Conservation (phyloP, 2,113 vertebrate genomes). For the Hystrix brachyura region DNA sequence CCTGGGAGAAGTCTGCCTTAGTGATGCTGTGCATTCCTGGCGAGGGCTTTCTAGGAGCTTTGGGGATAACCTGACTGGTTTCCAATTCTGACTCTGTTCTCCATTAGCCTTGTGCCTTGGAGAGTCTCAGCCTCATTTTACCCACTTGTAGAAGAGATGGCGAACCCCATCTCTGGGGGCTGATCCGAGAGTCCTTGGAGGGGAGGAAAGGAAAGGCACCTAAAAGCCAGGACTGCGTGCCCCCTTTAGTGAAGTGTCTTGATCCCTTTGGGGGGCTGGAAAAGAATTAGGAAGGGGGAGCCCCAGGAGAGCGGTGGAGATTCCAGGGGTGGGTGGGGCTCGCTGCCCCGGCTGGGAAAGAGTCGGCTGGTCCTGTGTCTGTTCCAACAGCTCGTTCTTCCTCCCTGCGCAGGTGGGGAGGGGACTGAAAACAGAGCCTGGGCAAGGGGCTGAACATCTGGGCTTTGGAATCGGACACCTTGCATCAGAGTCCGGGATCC, state of each 20-base stretch:
- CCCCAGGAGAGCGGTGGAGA: neutral
- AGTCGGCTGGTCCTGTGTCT: neutral
- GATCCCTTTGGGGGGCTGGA: neutral
- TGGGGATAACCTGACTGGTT: neutral
- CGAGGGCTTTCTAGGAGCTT: neutral
- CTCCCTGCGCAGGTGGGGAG: neutral
- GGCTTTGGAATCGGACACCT: neutral
- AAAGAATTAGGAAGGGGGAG: neutral
- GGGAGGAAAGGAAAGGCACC: too few species aligned
- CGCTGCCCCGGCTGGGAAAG: neutral
- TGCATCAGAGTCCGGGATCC: neutral
- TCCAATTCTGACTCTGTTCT: neutral
- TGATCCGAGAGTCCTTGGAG: neutral
- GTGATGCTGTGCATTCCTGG: neutral
- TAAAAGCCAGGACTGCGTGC: neutral
- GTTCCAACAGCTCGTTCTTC: constrained; percentile 22
- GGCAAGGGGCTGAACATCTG: neutral
- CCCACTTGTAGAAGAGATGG: neutral
- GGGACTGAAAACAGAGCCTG: neutral
- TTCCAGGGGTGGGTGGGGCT: constrained; percentile 45
- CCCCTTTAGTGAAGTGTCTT: neutral
- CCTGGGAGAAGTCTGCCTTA: neutral
- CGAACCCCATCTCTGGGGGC: neutral
- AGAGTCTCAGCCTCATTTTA: neutral
- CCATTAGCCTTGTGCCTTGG: neutral